Evolutionary conservation across 2,113 vertebrate genomes (phyloP), one percentile per base, ranked within the genome.

Genomic region (Cochlearius cochlearius): DNA sequence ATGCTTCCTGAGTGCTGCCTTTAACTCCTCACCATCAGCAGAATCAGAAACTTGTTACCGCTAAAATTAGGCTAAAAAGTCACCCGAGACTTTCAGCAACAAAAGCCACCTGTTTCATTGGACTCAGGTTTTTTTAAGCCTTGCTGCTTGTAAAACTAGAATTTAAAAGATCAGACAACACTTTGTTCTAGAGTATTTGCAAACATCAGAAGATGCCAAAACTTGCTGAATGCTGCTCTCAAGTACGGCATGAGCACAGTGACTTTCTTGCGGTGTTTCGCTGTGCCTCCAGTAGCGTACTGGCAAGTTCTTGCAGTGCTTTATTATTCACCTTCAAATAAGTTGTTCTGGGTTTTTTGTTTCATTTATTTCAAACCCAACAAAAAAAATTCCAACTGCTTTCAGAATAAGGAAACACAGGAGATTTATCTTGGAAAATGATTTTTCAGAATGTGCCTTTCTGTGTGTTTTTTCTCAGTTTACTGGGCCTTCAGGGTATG

Each of bases 121-220:
- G 80, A 59, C 49, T 86, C 2, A 43, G 7, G 10, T 38, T 50
- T 86, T 78, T 96, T 89, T 60, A 73, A 82, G 58, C n/a, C 50
- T 89, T 78, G 21, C 32, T 71, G 14, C 84, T 88, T 85, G 62
- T 91, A 96, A 67, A 95, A 82, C 74, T 90, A 88, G 92, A 95
- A 86, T 92, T 89, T 82, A 86, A 39, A 89, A 96, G 94, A 96
- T 95, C 86, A 97, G 84, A 66, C 41, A 45, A 50, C 60, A 23
- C 91, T 95, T 94, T 94, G 74, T 95, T 85, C 86, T 82, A 38
- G 53, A 55, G 60, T 92, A 72, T 92, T 95, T 92, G 66, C 88
- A 85, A 87, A 91, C 86, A 89, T 95, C 89, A 95, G 75, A 95
- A 94, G 86, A 87, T 82, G 80, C 68, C 47, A 77, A 68, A 93